Conservation (phyloP, 53 echinoderm and acorn worm genomes). For the Paracentrotus lividus region DNA sequence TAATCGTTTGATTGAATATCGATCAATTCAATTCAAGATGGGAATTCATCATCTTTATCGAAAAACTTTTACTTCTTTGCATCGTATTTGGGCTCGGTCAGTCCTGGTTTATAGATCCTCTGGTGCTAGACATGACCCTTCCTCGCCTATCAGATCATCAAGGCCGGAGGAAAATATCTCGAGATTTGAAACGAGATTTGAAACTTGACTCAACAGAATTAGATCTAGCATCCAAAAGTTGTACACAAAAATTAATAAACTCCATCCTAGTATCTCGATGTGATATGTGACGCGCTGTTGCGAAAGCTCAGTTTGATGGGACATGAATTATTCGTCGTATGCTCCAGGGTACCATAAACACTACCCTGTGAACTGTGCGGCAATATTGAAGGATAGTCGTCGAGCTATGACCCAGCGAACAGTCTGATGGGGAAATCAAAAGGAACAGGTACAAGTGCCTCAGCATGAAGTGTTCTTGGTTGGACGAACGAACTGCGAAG, state of each 20-base stretch:
- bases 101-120: background rate
- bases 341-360: slow-evolving; percentile 72
- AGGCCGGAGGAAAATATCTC: background rate
- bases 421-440: slow-evolving; percentile 66
- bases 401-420: slow-evolving; percentile 72
- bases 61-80: background rate
- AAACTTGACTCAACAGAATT: background rate
- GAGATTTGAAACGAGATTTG: slow-evolving; percentile 4
- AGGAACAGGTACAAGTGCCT: slow-evolving; percentile 77
- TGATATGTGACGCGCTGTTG: background rate
- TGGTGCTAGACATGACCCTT: background rate
- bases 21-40: background rate
- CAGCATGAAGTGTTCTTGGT: slow-evolving; percentile 73
- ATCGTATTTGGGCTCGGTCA: slow-evolving; percentile 17
- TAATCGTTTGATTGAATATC: no score
- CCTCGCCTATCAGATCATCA: background rate
- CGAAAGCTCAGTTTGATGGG: slow-evolving; percentile 44
- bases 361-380: slow-evolving; percentile 87
- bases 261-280: background rate
- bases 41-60: background rate
- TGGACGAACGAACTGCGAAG: slow-evolving; percentile 84
- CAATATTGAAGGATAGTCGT: slow-evolving; percentile 71
- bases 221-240: background rate
- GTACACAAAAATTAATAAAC: no score
- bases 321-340: slow-evolving; percentile 48